Conservation (phyloP, 2,888 invertebrate genomes). For the Dioctria rufipes region DNA sequence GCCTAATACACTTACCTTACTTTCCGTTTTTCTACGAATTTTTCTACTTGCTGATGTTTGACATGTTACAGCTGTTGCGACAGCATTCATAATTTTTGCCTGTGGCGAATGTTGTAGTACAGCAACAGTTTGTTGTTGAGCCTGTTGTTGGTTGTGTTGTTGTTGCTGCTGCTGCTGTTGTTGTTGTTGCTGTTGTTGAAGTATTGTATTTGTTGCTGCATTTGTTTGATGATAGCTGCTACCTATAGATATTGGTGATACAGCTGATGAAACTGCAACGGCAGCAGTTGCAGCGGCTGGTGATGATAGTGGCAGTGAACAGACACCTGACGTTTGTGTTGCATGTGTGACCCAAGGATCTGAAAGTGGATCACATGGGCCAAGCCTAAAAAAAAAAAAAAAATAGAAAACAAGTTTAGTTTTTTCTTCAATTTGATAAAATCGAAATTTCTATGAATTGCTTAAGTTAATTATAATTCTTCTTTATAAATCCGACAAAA, state of each 20-base stretch:
- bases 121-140: constrained; percentile 63
- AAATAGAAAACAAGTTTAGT: not conserved
- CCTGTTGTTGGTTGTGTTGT: constrained; percentile 63
- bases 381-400: constrained; percentile 79
- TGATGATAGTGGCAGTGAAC: constrained; percentile 73
- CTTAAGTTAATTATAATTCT: too few relatives aligned
- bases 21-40: constrained; percentile 81
- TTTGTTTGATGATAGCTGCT: constrained; percentile 61
- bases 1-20: constrained; percentile 69
- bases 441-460: too few relatives aligned
- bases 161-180: constrained; percentile 58
- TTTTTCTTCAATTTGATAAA: too few relatives aligned
- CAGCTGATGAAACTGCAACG: constrained; percentile 65
- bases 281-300: constrained; percentile 70
- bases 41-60: constrained; percentile 76
- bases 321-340: constrained; percentile 61
- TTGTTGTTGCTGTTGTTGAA: constrained; percentile 60
- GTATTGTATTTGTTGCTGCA: constrained; percentile 60
- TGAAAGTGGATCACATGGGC: constrained; percentile 85
- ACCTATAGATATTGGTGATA: constrained; percentile 61
- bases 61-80: constrained; percentile 71
- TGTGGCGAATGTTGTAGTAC: constrained; percentile 65
- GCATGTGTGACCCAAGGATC: constrained; percentile 69
- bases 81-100: constrained; percentile 71
- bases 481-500: not conserved